A percentile compares a stretch with the other conserved stretches of the same genome.
Evolutionary conservation across 2,888 invertebrate species (phyloP).

Genomic region (Pristionchus fissidentatus): DNA sequence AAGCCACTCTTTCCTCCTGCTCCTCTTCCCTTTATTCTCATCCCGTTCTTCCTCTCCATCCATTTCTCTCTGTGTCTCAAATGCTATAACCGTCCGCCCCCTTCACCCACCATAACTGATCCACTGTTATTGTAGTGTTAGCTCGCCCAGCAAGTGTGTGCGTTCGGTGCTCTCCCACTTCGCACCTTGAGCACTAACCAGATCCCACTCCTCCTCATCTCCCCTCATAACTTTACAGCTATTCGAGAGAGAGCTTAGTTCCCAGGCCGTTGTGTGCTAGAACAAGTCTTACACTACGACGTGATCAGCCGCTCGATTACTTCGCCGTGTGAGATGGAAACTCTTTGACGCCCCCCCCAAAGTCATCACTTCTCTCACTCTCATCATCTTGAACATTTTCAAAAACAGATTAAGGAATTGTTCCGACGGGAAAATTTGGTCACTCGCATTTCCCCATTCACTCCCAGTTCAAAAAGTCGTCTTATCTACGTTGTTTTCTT

Average conservation of each 20-base stretch:
- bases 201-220: not conserved
- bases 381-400: too few species aligned
- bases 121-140: too few species aligned
- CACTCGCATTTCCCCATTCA: too few species aligned
- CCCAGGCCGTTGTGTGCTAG: not conserved
- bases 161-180: not conserved
- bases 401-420: too few species aligned
- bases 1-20: not conserved
- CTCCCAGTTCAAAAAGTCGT: not conserved
- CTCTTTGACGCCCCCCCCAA: too few species aligned
- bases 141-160: too few species aligned
- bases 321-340: not conserved
- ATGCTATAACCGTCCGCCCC: not conserved
- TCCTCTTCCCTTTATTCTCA: not conserved
- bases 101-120: not conserved
- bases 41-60: conserved; percentile 9
- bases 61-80: not conserved
- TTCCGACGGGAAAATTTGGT: too few species aligned
- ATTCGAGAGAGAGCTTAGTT: not conserved
- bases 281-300: not conserved
- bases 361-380: too few species aligned
- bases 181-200: not conserved
- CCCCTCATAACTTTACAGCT: not conserved
- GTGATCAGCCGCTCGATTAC: too few species aligned
- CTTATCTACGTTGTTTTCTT: not conserved